Conservation (phyloP, 2,797 vertebrate genomes). For the Enteromius unitaeniatus region DNA sequence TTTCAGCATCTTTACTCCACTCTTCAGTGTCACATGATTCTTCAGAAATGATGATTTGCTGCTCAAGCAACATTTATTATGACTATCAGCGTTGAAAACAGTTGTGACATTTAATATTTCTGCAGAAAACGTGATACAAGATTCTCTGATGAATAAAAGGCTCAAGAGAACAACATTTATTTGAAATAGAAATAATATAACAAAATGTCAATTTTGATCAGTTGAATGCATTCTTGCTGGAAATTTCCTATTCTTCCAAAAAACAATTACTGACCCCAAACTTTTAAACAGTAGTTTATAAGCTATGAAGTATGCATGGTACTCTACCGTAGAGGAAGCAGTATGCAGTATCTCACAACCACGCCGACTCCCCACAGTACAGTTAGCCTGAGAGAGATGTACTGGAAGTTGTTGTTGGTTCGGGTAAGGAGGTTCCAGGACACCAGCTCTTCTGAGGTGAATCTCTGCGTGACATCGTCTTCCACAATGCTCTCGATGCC, state of each 20-base stretch:
- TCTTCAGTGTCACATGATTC: neutral
- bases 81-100: neutral
- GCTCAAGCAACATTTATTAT: neutral
- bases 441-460: constrained; percentile 92
- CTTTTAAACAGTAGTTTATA: neutral
- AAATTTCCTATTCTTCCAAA: no score
- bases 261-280: neutral
- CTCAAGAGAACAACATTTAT: neutral
- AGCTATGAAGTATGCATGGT: neutral
- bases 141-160: neutral
- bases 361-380: constrained; percentile 89
- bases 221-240: neutral
- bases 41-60: no score
- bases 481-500: constrained; percentile 95
- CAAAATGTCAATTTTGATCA: neutral
- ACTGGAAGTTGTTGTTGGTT: constrained; percentile 92
- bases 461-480: constrained; percentile 95
- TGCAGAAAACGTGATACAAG: neutral
- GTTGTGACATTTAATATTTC: neutral
- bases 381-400: constrained; percentile 88
- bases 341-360: constrained; percentile 88
- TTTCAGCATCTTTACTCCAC: neutral
- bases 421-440: constrained; percentile 98
- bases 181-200: neutral
- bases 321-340: constrained; percentile 89